Conservation (phyloP, 2,113 vertebrate genomes). For the Laticauda colubrina region DNA sequence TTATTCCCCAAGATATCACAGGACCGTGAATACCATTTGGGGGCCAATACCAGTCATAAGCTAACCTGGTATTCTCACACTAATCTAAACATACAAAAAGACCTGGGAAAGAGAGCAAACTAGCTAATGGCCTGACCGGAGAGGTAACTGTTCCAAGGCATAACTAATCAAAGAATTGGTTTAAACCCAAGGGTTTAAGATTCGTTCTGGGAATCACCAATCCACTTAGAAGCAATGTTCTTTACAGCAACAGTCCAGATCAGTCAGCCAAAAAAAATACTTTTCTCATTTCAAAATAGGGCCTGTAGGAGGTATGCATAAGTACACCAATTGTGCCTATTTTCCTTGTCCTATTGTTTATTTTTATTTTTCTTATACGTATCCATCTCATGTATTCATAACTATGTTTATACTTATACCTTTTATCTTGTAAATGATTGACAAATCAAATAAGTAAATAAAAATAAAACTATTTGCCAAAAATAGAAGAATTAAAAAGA, state of each 20-base stretch:
- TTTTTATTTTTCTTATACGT: too few relatives aligned
- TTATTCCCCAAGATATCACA: neutral
- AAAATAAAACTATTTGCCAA: neutral
- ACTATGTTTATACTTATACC: too few relatives aligned
- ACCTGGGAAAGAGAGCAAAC: neutral
- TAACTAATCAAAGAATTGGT: neutral
- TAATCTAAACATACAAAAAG: neutral
- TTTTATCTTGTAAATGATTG: too few relatives aligned
- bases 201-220: neutral
- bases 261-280: neutral
- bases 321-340: too few relatives aligned
- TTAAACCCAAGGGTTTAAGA: neutral
- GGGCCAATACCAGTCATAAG: too few relatives aligned
- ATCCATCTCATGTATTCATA: too few relatives aligned
- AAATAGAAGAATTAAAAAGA: neutral
- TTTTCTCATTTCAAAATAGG: neutral
- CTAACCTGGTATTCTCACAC: neutral
- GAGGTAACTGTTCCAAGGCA: neutral
- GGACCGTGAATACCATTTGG: neutral
- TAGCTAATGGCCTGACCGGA: neutral
- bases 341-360: too few relatives aligned
- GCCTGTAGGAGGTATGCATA: too few relatives aligned
- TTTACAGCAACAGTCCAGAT: neutral
- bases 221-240: neutral
- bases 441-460: too few relatives aligned